A percentile compares a stretch with the other conserved stretches of the same genome.
phyloP scores from a whole-genome alignment of 2,888 invertebrate species.

The Cheilosia vernalis region DNA sequence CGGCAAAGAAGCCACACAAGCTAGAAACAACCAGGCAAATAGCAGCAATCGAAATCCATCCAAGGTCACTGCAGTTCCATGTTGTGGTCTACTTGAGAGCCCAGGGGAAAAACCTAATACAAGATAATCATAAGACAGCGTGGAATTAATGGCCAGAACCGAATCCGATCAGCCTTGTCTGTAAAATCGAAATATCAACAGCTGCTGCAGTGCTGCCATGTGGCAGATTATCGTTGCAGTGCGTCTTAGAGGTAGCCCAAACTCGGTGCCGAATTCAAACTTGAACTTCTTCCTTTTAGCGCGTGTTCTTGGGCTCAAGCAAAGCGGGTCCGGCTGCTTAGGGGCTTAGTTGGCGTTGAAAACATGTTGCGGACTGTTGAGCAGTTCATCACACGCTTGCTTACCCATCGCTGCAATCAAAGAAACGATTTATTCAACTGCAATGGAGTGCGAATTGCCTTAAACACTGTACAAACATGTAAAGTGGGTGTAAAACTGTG shows the following conservation, averaged over 20 bases:
- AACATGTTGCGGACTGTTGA: constrained; percentile 40
- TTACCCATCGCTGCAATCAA: constrained; percentile 26
- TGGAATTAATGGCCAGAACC: constrained; percentile 36
- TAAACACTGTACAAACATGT: constrained; percentile 15
- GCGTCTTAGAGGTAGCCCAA: not conserved
- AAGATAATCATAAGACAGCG: not conserved
- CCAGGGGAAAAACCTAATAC: constrained; percentile 7
- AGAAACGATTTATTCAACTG: constrained; percentile 41
- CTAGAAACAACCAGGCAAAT: not conserved
- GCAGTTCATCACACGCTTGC: constrained; percentile 54
- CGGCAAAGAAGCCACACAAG: constrained; percentile 49
- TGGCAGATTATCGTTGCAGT: constrained; percentile 18
- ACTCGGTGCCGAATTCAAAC: constrained; percentile 3
- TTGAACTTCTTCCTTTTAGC: constrained; percentile 47
- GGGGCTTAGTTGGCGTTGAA: constrained; percentile 57
- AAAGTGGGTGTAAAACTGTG: constrained; percentile 40
- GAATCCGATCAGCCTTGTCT: constrained; percentile 40
- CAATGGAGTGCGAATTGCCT: constrained; percentile 13
- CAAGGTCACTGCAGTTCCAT: constrained; percentile 43
- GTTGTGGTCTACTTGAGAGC: constrained; percentile 37
- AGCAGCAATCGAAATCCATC: constrained; percentile 25
- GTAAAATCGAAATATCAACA: constrained; percentile 17
- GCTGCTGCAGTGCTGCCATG: constrained; percentile 9
- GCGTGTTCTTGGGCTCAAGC: constrained; percentile 16
- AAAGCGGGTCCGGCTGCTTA: constrained; percentile 17